Evolutionary conservation across 2,797 vertebrate species (phyloP).

Genomic region (Premnoplex brunnescens): DNA sequence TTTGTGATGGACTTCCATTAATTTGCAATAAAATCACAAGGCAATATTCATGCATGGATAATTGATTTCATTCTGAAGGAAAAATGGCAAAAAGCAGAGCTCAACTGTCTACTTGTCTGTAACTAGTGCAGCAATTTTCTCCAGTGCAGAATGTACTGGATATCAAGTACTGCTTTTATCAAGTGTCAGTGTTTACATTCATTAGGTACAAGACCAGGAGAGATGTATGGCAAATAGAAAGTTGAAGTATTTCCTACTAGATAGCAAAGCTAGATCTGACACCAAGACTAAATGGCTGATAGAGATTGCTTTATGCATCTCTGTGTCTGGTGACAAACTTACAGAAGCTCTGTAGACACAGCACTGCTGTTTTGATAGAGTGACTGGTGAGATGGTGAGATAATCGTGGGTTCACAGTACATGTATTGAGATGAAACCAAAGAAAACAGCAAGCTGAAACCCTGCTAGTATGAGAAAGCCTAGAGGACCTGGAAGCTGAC

Average conservation of each 20-base stretch:
- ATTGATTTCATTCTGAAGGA: background rate
- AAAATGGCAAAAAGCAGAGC: background rate
- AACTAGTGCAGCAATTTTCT: background rate
- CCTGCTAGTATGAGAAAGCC: background rate
- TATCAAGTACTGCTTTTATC: background rate
- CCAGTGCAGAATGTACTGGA: background rate
- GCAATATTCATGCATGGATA: background rate
- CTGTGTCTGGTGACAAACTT: background rate
- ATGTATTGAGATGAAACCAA: background rate
- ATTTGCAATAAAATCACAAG: conserved; percentile 5
- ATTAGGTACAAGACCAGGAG: background rate
- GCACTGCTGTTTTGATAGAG: background rate
- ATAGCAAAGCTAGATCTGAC: background rate
- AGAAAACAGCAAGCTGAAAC: background rate
- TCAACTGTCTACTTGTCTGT: background rate
- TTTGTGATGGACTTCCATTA: background rate
- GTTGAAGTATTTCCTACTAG: background rate
- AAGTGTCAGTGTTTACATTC: background rate
- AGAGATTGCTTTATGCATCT: background rate
- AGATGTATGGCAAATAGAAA: background rate
- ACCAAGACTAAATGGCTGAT: background rate
- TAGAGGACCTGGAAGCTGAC: background rate
- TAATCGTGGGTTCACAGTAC: background rate
- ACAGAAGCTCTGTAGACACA: background rate
- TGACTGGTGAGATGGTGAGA: background rate